Evolutionary conservation across 2,113 vertebrate species (phyloP), one percentile per base, ranked within the genome.

Genomic region (Triplophysa tibetana): DNA sequence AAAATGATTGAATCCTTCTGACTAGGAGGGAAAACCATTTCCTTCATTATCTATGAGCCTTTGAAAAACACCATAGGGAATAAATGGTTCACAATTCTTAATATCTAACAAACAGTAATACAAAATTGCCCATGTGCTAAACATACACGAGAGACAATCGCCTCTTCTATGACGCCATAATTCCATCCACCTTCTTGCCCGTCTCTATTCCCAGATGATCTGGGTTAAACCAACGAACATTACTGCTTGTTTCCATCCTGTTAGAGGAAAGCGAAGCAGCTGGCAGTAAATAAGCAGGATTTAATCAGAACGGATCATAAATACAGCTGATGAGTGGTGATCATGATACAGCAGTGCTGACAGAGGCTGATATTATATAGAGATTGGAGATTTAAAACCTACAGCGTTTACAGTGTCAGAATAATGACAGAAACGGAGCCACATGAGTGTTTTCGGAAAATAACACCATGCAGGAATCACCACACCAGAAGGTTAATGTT

Each of bases 371-470:
- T 33, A 63, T 38, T 52, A 68, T 75, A 63, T 67, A 79, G 48
- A 79, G 64, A 79, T 69, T 82, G 75, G 41, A 80, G 26, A 38
- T 13, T 26, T 74, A 26, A 60, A 83, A 41, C 56, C 52, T 17
- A 38, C 21, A 58, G 19, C 26, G 21, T 60, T 56, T 72, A 33
- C 38, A 21, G 50, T 41, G 43, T 66, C 62, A 33, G 52, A 78
- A 77, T 65, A 69, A 48, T 72, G 13, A 77, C 69, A 78, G 58
- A 68, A 60, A 76, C 58, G 50, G 33, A 60, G 58, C 52, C 77
- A 70, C 73, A 65, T 67, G 67, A 70, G 58, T 38, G 17, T 48
- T 76, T 80, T 83, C 66, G 52, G 75, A 80, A 65, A 65, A 70
- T 68, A 70, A 68, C 63, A 75, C 52, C 45, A 33, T 16, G 19